Evolutionary conservation across 2,888 invertebrate species (phyloP).

Genomic region (Brenthis ino): DNA sequence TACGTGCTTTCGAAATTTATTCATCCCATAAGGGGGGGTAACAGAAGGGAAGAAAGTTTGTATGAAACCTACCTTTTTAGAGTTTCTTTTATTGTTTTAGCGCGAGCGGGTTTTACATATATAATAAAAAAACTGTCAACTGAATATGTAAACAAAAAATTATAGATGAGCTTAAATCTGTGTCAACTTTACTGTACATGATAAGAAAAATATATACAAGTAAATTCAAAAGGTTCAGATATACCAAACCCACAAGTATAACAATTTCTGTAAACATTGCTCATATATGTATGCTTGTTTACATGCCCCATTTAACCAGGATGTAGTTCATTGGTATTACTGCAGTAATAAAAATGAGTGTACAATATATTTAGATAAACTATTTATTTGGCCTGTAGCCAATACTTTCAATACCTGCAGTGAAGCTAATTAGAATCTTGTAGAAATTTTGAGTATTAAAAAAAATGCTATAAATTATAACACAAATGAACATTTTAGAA

Average conservation of each 20-base stretch:
- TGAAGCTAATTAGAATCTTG: neutral
- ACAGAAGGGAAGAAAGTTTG: too few species aligned
- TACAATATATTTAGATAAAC: constrained; percentile 20
- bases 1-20: too few species aligned
- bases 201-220: neutral
- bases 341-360: constrained; percentile 21
- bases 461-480: neutral
- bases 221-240: neutral
- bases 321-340: constrained; percentile 29
- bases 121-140: too few species aligned
- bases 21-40: too few species aligned
- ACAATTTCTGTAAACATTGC: neutral
- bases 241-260: neutral
- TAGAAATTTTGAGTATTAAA: constrained; percentile 2
- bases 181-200: too few species aligned
- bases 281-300: constrained; percentile 23
- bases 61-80: too few species aligned
- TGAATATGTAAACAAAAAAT: too few species aligned
- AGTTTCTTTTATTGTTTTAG: too few species aligned
- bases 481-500: neutral
- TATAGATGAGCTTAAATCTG: too few species aligned
- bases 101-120: too few species aligned
- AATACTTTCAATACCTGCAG: constrained; percentile 15
- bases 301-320: constrained; percentile 29
- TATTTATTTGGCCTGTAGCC: constrained; percentile 15